These are phyloP conservation scores for Tonatia bakeri DNA, from an alignment of 2,113 vertebrate species.

Conservation along the genomic window DNA sequence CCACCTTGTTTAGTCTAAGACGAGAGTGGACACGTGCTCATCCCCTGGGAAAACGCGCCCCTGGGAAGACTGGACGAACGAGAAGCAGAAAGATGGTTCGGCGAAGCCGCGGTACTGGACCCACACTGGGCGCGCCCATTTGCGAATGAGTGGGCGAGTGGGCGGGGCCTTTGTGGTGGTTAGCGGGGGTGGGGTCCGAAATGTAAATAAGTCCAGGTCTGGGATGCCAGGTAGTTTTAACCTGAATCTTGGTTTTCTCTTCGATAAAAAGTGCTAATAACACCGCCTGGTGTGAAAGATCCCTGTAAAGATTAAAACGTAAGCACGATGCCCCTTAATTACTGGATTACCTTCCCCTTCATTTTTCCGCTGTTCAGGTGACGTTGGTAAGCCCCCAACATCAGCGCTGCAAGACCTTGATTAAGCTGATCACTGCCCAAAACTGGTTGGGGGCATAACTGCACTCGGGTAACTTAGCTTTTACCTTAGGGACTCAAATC, in stretches of 20 bases:
- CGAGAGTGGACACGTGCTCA: not conserved
- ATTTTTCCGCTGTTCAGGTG: not conserved
- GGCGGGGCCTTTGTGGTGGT: conserved; percentile 7
- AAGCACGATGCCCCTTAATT: not conserved
- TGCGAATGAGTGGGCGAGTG: conserved; percentile 27
- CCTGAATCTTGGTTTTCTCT: not conserved
- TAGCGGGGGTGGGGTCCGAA: not conserved
- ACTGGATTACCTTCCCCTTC: not conserved
- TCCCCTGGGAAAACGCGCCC: not conserved
- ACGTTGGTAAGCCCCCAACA: not conserved
- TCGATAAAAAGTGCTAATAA: not conserved
- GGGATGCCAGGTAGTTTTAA: not conserved
- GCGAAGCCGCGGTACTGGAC: not conserved
- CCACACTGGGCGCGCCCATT: not conserved
- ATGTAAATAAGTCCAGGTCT: not conserved
- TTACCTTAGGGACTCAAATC: not conserved
- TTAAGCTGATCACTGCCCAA: not conserved
- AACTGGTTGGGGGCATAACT: not conserved
- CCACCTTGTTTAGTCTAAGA: not conserved
- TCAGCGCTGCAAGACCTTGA: not conserved
- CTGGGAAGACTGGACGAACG: fast-evolving
- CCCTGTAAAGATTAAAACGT: not conserved
- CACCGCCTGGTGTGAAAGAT: not conserved
- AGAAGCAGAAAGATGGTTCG: not conserved
- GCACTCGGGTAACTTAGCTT: not conserved